Base-by-base conservation (phyloP, 2,888 invertebrate genomes). In the Cordilura impudica region DNA sequence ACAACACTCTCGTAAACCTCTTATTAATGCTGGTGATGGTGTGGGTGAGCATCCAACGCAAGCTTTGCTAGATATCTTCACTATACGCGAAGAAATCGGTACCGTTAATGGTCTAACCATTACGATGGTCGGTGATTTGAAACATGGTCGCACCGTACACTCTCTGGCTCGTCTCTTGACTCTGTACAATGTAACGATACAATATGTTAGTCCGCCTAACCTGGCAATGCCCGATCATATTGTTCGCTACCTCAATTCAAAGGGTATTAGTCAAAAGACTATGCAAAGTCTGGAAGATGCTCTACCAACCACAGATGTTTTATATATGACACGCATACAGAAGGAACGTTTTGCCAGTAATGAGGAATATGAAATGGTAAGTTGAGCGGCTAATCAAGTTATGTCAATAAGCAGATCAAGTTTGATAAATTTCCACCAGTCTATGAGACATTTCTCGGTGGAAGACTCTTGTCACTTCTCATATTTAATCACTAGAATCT, bases 11-110 rank as follows among this genome's bases (percentile, higher is more conserved):
- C 93, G 95, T 1, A 97, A 96, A 86, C 98, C 98, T 0, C 90
- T 99, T n/a, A 94, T 99, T 63, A 99, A 99, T 91, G 99, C 98
- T 10, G 99, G 99, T 1, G 99, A 99, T 90, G 99, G 99, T 7
- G 92, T 96, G 0, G 98, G 98, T 0, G 98, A 98, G 88, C 98
- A 98, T 90, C 99, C 99, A 0, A 98, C 98, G 0, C 99, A 99
- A 91, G 99, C 99, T 0, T 91, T 99, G 12, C 91, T 99, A 8
- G 99, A 99, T 87, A 94, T 99, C 3, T 99, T 98, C 87, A 99
- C 99, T 4, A 99, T 99, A 84, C 93, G 99, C 81, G 98, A 99
- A 91, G 99, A 99, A 91, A 97, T 99, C 79, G 99, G 99, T 83
- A 99, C 99, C 0, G 98, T 99, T 0, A 99, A 99, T 88, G 97